A percentile compares a stretch with the other conserved stretches of the same genome.
Evolutionary conservation across 2,113 vertebrate genomes (phyloP).

Genomic region (Mirounga angustirostris): DNA sequence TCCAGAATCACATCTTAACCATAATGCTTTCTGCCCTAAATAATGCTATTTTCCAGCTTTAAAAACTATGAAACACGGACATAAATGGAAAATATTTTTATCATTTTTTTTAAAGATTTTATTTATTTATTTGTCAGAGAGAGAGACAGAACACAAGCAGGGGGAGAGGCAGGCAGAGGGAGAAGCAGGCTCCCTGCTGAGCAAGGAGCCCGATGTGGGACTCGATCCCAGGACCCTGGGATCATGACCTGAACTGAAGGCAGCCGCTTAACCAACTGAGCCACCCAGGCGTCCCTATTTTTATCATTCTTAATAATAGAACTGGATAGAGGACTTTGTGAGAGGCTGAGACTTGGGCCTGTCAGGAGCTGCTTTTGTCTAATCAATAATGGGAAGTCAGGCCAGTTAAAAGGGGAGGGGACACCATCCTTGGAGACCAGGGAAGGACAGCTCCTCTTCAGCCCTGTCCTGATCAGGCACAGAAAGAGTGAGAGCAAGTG

Average conservation of each 20-base stretch:
- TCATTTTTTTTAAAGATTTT: background rate
- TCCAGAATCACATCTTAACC: background rate
- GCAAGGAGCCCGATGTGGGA: no score
- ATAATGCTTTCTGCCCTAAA: background rate
- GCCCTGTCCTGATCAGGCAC: background rate
- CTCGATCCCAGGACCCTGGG: no score
- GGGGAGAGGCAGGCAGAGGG: no score
- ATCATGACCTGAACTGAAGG: no score
- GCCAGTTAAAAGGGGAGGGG: background rate
- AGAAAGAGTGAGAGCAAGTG: background rate
- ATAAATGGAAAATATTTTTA: background rate
- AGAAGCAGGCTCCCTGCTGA: no score
- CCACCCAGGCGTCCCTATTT: background rate
- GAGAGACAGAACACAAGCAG: no score
- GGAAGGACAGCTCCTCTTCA: background rate
- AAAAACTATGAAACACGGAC: background rate
- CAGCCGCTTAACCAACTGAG: no score
- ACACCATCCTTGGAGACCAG: background rate
- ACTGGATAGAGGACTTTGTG: background rate
- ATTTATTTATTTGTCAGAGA: no score
- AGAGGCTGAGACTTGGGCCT: background rate
- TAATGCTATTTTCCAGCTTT: background rate
- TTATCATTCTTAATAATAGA: background rate
- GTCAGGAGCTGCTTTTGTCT: background rate
- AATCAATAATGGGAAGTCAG: background rate